Evolutionary conservation across 2,797 vertebrate species (phyloP).

Genomic region (Sebastes nivosus): DNA sequence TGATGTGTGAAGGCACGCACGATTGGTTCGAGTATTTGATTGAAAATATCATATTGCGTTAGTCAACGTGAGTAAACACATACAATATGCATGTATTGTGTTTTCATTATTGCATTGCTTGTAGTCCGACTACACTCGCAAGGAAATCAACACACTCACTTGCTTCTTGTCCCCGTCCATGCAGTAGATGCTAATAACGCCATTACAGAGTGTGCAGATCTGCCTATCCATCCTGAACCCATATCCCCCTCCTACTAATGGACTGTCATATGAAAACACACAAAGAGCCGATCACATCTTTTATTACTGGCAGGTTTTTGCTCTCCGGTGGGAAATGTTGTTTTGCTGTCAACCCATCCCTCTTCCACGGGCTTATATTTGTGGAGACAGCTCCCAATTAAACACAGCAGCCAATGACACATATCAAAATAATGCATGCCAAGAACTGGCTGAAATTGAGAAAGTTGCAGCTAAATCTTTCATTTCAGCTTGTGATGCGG

Average conservation of each 20-base stretch:
- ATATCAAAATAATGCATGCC: slow-evolving; percentile 69
- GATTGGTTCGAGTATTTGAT: neutral
- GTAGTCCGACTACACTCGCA: neutral
- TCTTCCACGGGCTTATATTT: slow-evolving; percentile 61
- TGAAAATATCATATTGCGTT: neutral
- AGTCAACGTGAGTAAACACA: slow-evolving; percentile 1
- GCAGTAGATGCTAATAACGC: slow-evolving; percentile 56
- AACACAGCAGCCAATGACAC: slow-evolving; percentile 69
- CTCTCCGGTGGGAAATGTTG: slow-evolving; percentile 65
- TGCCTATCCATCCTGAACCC: slow-evolving; percentile 48
- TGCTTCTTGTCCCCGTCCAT: slow-evolving; percentile 1
- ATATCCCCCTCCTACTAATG: slow-evolving; percentile 54
- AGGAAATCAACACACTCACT: slow-evolving; percentile 6
- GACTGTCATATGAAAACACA: slow-evolving; percentile 71
- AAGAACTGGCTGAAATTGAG: slow-evolving; percentile 57
- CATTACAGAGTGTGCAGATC: slow-evolving; percentile 45
- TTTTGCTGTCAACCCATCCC: slow-evolving; percentile 70
- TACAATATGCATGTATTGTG: neutral
- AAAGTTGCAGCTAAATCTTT: slow-evolving; percentile 58
- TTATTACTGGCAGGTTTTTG: slow-evolving; percentile 71
- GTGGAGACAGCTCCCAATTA: slow-evolving; percentile 77
- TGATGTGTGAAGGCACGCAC: neutral
- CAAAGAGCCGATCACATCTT: slow-evolving; percentile 64
- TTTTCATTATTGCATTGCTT: slow-evolving; percentile 19
- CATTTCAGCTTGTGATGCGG: slow-evolving; percentile 51